A percentile compares a stretch with the other conserved stretches of the same genome.
These are phyloP conservation scores for Apodemia zela DNA, from an alignment of 2,888 invertebrate genomes.

Conservation along the genomic window DNA sequence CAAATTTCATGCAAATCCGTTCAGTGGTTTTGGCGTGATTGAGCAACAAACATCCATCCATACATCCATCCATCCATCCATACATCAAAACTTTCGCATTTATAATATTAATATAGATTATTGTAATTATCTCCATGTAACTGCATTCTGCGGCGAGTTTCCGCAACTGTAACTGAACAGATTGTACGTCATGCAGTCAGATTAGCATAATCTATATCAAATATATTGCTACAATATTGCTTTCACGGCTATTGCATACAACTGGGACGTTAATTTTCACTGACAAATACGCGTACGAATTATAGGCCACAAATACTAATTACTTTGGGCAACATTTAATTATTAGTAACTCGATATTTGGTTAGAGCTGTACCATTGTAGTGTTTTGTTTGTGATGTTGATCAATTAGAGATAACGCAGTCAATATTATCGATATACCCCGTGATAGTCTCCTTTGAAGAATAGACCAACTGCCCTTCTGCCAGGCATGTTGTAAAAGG, in stretches of 20 bases:
- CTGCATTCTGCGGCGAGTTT: neutral
- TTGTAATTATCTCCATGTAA: neutral
- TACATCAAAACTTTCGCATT: no score
- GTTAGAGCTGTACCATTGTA: neutral
- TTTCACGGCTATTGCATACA: neutral
- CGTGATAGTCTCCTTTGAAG: no score
- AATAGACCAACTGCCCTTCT: no score
- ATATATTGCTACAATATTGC: slow-evolving; percentile 28
- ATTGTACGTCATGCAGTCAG: slow-evolving; percentile 20
- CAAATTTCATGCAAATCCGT: no score
- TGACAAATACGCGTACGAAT: neutral
- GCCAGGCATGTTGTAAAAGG: no score
- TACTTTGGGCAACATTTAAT: neutral
- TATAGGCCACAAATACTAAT: neutral
- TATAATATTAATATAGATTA: no score
- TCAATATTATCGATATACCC: no score
- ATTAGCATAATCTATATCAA: slow-evolving; percentile 28
- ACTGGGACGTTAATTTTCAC: neutral
- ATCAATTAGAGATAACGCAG: neutral
- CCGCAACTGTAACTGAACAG: neutral
- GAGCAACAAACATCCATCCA: no score
- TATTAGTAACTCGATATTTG: neutral
- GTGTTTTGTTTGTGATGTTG: neutral
- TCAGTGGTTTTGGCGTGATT: no score
- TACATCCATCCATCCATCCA: no score